Percentiles rank a stretch among this genome's conserved stretches.
Evolutionary conservation across 2,113 vertebrate species (phyloP).

Genomic region (Struthidea cinerea): DNA sequence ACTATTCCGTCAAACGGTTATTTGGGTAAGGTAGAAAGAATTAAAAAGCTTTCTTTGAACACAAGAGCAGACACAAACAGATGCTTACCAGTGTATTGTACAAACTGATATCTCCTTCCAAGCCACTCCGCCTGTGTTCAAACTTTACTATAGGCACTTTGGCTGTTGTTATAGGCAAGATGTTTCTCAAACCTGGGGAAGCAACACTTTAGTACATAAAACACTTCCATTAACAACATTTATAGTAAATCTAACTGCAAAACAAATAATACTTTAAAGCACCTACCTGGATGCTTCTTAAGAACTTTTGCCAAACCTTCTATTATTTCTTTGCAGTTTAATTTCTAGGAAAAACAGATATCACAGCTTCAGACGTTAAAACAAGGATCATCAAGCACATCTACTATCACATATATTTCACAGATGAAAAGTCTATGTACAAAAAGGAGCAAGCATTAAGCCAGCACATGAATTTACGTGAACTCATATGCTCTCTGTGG

Average conservation of each 20-base stretch:
- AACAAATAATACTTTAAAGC: background rate
- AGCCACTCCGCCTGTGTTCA: slow-evolving; percentile 89
- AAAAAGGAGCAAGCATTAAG: background rate
- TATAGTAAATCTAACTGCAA: background rate
- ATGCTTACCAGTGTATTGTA: slow-evolving; percentile 94
- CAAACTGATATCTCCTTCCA: slow-evolving; percentile 97
- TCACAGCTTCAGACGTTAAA: background rate
- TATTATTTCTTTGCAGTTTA: slow-evolving; percentile 99
- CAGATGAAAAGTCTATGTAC: background rate
- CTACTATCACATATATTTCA: background rate
- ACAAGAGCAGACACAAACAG: background rate
- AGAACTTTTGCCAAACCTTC: slow-evolving; percentile 95
- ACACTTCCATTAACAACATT: slow-evolving; percentile 30
- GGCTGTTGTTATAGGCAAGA: slow-evolving; percentile 98
- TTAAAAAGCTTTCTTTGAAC: background rate
- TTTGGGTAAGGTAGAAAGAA: background rate
- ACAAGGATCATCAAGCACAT: background rate
- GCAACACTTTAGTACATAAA: slow-evolving; percentile 62
- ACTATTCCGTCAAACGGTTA: background rate
- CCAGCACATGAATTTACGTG: background rate
- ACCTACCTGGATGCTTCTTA: slow-evolving; percentile 92
- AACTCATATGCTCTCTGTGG: background rate
- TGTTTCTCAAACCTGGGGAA: slow-evolving; percentile 91
- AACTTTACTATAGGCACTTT: slow-evolving; percentile 99
- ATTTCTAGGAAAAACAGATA: slow-evolving; percentile 78